Conservation (phyloP, 2,113 vertebrate species). For the Hemiprocne comata region DNA sequence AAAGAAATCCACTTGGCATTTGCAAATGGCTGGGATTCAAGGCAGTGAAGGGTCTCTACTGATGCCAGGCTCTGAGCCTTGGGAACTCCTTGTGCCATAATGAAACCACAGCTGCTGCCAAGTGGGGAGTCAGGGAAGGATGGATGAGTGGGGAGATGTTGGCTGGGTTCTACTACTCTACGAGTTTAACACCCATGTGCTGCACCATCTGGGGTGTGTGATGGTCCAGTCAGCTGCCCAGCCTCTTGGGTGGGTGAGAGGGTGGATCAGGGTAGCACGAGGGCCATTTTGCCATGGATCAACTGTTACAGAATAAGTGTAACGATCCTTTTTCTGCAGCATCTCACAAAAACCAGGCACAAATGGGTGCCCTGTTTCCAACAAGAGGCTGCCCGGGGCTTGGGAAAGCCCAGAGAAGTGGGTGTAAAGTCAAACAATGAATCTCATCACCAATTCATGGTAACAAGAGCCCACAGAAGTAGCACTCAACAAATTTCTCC, state of each 20-base stretch:
- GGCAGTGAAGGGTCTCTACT: neutral
- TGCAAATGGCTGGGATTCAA: conserved; percentile 35
- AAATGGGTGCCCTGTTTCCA: neutral
- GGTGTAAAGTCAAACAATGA: neutral
- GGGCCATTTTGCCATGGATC: neutral
- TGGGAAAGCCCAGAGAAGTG: neutral
- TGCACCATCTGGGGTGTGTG: neutral
- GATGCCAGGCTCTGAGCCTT: neutral
- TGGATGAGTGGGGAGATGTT: conserved; percentile 19
- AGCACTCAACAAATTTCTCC: conserved; percentile 39
- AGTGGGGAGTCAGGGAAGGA: conserved; percentile 16
- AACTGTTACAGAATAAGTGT: neutral
- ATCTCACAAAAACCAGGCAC: neutral
- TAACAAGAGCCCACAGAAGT: conserved; percentile 34
- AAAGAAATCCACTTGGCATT: conserved; percentile 7
- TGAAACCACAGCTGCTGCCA: neutral
- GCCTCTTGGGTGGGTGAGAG: neutral
- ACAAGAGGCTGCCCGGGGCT: accelerated
- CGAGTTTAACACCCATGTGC: neutral
- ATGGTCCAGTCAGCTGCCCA: neutral
- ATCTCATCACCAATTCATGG: neutral
- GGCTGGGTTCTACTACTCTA: neutral
- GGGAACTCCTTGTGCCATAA: conserved; percentile 24
- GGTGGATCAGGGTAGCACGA: neutral
- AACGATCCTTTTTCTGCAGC: neutral